These are phyloP conservation scores for Saccopteryx bilineata DNA, from an alignment of 2,113 vertebrate genomes.

Conservation along the genomic window DNA sequence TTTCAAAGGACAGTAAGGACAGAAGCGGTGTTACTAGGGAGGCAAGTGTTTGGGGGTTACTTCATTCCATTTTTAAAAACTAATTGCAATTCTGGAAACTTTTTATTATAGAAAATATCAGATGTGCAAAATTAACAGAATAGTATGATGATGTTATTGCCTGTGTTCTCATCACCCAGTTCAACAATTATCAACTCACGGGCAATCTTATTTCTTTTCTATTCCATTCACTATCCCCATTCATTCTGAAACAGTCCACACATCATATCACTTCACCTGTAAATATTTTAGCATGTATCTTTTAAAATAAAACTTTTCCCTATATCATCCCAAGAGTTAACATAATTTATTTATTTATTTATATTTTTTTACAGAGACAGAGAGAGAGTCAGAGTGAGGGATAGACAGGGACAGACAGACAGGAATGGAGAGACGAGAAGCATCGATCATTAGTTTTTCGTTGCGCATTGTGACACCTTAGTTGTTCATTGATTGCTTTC, in stretches of 20 bases:
- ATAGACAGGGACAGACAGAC: no score
- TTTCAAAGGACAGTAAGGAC: not conserved
- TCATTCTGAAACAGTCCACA: slow-evolving; percentile 7
- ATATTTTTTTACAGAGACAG: no score
- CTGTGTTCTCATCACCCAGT: not conserved
- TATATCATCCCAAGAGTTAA: not conserved
- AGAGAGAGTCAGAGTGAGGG: no score
- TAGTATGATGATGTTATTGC: not conserved
- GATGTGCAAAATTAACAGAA: slow-evolving; percentile 8
- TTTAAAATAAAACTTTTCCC: not conserved
- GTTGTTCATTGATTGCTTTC: no score
- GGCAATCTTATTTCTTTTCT: not conserved
- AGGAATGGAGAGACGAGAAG: no score
- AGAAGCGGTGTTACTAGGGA: not conserved
- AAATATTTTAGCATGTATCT: slow-evolving; percentile 37
- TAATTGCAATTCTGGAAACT: not conserved
- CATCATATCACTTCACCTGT: not conserved
- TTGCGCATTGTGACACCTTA: no score
- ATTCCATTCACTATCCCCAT: not conserved
- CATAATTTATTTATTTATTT: not conserved
- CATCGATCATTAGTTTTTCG: no score
- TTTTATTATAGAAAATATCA: not conserved
- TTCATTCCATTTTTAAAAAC: not conserved
- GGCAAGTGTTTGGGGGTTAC: not conserved
- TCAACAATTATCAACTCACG: not conserved